phyloP scores from a whole-genome alignment of 1,140 invertebrate species.

The Samia ricini region DNA sequence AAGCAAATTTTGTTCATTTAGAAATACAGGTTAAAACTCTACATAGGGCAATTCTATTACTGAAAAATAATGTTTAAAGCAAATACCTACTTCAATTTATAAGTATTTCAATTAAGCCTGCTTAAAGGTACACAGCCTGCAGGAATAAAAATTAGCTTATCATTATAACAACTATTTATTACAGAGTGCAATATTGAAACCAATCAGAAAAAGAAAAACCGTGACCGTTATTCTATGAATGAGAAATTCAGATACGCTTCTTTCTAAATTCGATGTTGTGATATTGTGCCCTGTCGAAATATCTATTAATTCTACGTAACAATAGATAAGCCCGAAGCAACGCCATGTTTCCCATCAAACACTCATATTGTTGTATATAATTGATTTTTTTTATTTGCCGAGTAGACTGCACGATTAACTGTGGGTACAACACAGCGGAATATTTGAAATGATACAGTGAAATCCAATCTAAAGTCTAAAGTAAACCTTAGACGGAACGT shows the following conservation, averaged over 20 bases:
- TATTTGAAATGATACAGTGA: slow-evolving; percentile 41
- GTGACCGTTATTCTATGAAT: slow-evolving; percentile 58
- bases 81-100: no score
- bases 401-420: slow-evolving; percentile 36
- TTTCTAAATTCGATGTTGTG: slow-evolving; percentile 65
- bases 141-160: not conserved
- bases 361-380: slow-evolving; percentile 47
- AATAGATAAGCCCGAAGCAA: slow-evolving; percentile 37
- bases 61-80: no score
- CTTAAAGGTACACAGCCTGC: not conserved
- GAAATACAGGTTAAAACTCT: no score
- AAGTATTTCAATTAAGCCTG: no score
- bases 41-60: no score
- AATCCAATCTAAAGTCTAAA: slow-evolving; percentile 65
- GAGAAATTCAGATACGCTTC: slow-evolving; percentile 46
- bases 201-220: not conserved
- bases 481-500: slow-evolving; percentile 62
- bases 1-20: no score
- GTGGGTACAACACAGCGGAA: slow-evolving; percentile 34
- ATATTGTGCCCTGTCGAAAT: slow-evolving; percentile 57
- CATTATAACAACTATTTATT: not conserved
- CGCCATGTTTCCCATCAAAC: slow-evolving; percentile 45
- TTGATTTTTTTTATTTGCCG: slow-evolving; percentile 50
- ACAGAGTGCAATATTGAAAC: not conserved
- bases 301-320: slow-evolving; percentile 58